phyloP scores from a whole-genome alignment of 1,140 invertebrate genomes.

The Chironomus tepperi region DNA sequence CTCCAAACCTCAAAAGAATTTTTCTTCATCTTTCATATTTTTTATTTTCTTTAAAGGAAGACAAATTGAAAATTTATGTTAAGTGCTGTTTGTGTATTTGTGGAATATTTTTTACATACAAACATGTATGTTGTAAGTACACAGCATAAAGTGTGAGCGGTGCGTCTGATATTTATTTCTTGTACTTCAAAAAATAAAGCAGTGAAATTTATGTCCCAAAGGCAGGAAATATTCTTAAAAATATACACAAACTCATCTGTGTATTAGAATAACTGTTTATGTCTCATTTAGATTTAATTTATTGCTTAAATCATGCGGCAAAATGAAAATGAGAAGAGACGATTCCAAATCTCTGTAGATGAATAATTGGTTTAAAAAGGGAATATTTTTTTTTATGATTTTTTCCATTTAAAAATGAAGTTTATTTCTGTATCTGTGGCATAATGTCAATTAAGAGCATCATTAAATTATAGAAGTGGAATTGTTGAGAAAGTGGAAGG shows the following conservation, averaged over 20 bases:
- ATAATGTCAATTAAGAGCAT: constrained; percentile 1
- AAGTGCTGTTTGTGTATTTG: background rate
- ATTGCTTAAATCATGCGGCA: background rate
- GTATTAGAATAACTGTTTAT: background rate
- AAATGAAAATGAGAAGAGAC: constrained; percentile 7
- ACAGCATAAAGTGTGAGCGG: no score
- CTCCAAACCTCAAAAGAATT: background rate
- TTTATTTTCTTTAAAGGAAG: background rate
- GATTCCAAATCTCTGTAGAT: background rate
- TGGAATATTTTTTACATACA: background rate
- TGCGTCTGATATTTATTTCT: no score
- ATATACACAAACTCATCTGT: background rate
- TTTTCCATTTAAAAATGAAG: background rate
- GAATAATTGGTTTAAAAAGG: background rate
- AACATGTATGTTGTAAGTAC: no score
- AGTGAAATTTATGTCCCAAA: background rate
- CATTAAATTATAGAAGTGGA: background rate
- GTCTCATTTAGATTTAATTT: constrained; percentile 14
- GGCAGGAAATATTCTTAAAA: background rate
- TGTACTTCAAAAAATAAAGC: background rate
- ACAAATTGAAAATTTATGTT: constrained; percentile 14
- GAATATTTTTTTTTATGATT: background rate
- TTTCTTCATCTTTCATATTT: background rate
- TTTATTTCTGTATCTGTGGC: background rate
- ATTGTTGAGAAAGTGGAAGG: no score